Conservation (phyloP, 2,113 vertebrate species). For the Clarias batrachus region DNA sequence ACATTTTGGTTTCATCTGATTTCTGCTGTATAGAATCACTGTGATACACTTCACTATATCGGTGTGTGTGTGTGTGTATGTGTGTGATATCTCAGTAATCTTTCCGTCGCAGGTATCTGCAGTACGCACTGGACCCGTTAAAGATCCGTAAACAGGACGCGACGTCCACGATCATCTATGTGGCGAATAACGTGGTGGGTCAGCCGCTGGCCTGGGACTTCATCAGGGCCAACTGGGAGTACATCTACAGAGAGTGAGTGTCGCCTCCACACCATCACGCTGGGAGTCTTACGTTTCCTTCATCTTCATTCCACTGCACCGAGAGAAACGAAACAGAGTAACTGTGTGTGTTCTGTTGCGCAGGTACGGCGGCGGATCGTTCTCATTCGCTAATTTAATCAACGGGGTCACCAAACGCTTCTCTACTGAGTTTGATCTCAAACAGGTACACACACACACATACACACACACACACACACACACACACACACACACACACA, state of each 20-base stretch:
- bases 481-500: background rate
- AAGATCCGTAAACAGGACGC: constrained; percentile 87
- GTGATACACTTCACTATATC: background rate
- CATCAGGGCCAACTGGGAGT: constrained; percentile 77
- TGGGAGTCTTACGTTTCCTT: no score
- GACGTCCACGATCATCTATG: constrained; percentile 83
- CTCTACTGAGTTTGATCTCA: constrained; percentile 77
- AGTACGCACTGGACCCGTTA: constrained; percentile 73
- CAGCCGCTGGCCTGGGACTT: constrained; percentile 91
- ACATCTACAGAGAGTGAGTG: constrained; percentile 82
- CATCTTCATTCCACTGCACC: background rate
- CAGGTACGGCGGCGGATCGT: constrained; percentile 88
- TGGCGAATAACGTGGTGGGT: constrained; percentile 81
- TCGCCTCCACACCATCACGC: background rate
- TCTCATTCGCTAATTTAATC: constrained; percentile 89
- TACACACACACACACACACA: background rate
- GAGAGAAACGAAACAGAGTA: background rate
- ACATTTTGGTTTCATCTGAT: no score
- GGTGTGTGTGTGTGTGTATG: background rate
- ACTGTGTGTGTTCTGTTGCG: background rate
- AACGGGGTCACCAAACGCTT: constrained; percentile 79
- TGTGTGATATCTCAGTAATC: background rate
- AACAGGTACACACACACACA: constrained; percentile 72
- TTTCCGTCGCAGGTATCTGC: constrained; percentile 77
- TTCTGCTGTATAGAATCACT: no score